These are phyloP conservation scores for Herminia tarsipennalis DNA, from an alignment of 2,888 invertebrate genomes.

Conservation along the genomic window DNA sequence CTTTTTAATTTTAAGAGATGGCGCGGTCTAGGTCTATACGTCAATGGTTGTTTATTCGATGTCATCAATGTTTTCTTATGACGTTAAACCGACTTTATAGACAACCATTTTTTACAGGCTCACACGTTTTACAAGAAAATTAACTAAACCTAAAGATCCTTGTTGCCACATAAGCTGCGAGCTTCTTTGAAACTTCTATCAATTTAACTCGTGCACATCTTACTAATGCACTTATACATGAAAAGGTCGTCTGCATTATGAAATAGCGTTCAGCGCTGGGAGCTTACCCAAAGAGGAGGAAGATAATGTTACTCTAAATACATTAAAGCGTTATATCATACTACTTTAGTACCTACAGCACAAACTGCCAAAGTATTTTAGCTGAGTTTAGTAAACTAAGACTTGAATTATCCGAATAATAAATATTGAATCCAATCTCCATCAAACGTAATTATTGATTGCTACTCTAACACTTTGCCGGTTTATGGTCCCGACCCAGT, in stretches of 20 bases:
- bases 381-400: no score
- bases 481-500: no score
- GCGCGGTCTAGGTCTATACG: no score
- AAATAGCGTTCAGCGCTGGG: constrained; percentile 8
- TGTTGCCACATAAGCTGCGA: no score
- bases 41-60: no score
- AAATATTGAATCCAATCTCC: constrained; percentile 12
- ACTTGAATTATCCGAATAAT: no score
- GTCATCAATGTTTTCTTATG: no score
- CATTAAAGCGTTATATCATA: constrained; percentile 6
- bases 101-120: no score
- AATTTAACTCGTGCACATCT: constrained; percentile 1
- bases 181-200: not conserved
- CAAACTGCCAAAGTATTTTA: constrained; percentile 11
- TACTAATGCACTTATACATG: constrained; percentile 14
- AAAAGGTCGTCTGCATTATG: constrained; percentile 16
- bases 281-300: constrained; percentile 6
- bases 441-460: constrained; percentile 27
- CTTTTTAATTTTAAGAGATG: no score
- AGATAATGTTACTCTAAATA: constrained; percentile 9
- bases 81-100: no score
- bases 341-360: not conserved
- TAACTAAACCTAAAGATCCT: no score
- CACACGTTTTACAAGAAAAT: no score
- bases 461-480: constrained; percentile 3